These are phyloP conservation scores for Tetragonisca angustula DNA, from an alignment of 2,888 invertebrate genomes.

Conservation along the genomic window DNA sequence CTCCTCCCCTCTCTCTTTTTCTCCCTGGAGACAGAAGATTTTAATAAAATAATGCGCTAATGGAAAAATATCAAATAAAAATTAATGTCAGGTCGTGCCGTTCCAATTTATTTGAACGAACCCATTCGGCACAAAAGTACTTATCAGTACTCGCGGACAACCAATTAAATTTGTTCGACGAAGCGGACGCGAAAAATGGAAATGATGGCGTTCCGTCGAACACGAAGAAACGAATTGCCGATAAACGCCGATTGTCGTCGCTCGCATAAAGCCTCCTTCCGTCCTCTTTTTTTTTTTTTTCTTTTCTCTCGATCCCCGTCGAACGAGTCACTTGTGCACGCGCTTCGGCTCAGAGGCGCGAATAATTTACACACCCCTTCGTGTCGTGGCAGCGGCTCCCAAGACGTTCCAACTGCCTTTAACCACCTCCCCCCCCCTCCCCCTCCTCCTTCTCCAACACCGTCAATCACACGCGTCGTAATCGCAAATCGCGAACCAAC, in stretches of 20 bases:
- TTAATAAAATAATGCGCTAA: constrained; percentile 35
- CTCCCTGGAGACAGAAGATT: neutral
- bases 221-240: constrained; percentile 59
- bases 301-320: neutral
- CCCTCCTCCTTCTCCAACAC: neutral
- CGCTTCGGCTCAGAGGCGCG: constrained; percentile 34
- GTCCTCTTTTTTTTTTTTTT: neutral
- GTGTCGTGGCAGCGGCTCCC: constrained; percentile 42
- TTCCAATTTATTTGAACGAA: constrained; percentile 64
- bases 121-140: constrained; percentile 61
- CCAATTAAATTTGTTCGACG: constrained; percentile 69
- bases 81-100: constrained; percentile 55
- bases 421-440: neutral
- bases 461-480: constrained; percentile 57
- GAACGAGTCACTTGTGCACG: constrained; percentile 32
- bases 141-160: constrained; percentile 64
- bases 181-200: constrained; percentile 66
- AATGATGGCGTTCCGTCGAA: constrained; percentile 59
- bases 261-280: constrained; percentile 48
- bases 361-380: constrained; percentile 61
- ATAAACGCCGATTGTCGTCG: constrained; percentile 61
- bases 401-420: constrained; percentile 45
- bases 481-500: constrained; percentile 51
- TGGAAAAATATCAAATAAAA: constrained; percentile 51
- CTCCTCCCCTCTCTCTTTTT: neutral